Evolutionary conservation across 2,797 vertebrate genomes (phyloP).

Genomic region (Lateolabrax maculatus): DNA sequence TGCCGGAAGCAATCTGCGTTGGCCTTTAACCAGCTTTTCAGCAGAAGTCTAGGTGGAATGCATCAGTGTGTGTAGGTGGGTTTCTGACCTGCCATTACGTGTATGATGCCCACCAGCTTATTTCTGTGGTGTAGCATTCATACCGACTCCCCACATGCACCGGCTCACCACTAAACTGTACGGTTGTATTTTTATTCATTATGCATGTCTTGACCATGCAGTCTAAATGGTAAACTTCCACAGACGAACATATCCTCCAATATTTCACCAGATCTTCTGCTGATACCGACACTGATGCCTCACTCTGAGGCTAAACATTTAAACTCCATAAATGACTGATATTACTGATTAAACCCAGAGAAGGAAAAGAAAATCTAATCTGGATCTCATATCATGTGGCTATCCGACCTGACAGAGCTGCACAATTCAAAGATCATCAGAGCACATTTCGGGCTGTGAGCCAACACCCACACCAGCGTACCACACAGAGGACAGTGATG

Average conservation of each 20-base stretch:
- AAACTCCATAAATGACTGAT: background rate
- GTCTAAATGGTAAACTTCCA: slow-evolving; percentile 2
- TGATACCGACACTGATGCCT: slow-evolving; percentile 20
- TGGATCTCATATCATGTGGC: slow-evolving; percentile 16
- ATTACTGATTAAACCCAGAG: slow-evolving; percentile 13
- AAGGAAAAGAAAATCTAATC: background rate
- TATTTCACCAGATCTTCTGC: slow-evolving; percentile 17
- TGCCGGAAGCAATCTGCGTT: slow-evolving; percentile 44
- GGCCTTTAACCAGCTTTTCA: slow-evolving; percentile 43
- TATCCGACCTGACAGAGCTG: slow-evolving; percentile 54
- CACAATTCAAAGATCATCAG: slow-evolving; percentile 67
- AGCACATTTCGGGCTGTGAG: slow-evolving; percentile 58
- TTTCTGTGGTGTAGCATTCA: slow-evolving; percentile 37
- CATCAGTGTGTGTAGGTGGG: slow-evolving; percentile 45
- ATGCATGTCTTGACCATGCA: slow-evolving; percentile 18
- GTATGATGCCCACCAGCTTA: slow-evolving; percentile 30
- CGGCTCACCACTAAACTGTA: slow-evolving; percentile 18
- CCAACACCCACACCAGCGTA: slow-evolving; percentile 67
- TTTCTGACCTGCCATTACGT: slow-evolving; percentile 58
- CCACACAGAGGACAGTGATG: slow-evolving; percentile 66
- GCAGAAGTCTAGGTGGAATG: slow-evolving; percentile 41
- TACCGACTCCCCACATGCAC: slow-evolving; percentile 39
- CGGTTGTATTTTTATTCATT: slow-evolving; percentile 10
- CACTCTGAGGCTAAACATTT: background rate
- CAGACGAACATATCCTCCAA: background rate